A percentile compares a stretch with the other conserved stretches of the same genome.
These are phyloP conservation scores for Sebastiscus tertius DNA, from an alignment of 2,797 vertebrate species.

Conservation along the genomic window DNA sequence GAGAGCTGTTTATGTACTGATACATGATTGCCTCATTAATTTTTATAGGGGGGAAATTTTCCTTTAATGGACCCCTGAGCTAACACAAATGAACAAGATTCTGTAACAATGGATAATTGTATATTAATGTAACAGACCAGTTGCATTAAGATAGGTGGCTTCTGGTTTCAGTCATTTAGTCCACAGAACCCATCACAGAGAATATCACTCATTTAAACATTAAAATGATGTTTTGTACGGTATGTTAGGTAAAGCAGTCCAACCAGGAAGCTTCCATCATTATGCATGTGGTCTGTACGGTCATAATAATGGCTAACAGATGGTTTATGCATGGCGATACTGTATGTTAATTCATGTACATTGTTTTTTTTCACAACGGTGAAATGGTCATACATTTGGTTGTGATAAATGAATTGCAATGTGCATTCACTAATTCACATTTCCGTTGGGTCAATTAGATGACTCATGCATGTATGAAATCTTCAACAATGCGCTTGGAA, in stretches of 20 bases:
- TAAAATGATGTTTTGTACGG: neutral
- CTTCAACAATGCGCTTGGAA: constrained; percentile 18
- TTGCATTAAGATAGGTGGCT: constrained; percentile 12
- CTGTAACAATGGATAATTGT: constrained; percentile 18
- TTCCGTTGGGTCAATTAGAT: neutral
- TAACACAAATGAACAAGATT: constrained; percentile 31
- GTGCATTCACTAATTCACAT: constrained; percentile 14
- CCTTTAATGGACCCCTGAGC: constrained; percentile 30
- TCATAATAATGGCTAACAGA: neutral
- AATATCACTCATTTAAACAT: neutral
- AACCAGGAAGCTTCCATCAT: neutral
- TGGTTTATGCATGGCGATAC: constrained; percentile 18
- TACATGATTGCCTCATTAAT: neutral
- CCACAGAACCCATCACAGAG: neutral
- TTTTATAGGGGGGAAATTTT: constrained; percentile 9
- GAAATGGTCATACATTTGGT: constrained; percentile 16
- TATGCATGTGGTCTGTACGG: constrained; percentile 20
- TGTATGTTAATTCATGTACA: constrained; percentile 8
- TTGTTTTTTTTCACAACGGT: neutral
- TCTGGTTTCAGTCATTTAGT: neutral
- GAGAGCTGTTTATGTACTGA: neutral
- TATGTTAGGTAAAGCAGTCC: neutral
- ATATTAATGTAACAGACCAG: constrained; percentile 17
- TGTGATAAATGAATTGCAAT: neutral
- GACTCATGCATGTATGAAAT: constrained; percentile 44